Conservation (phyloP, 1,140 invertebrate genomes). For the Chrysoperla carnea region DNA sequence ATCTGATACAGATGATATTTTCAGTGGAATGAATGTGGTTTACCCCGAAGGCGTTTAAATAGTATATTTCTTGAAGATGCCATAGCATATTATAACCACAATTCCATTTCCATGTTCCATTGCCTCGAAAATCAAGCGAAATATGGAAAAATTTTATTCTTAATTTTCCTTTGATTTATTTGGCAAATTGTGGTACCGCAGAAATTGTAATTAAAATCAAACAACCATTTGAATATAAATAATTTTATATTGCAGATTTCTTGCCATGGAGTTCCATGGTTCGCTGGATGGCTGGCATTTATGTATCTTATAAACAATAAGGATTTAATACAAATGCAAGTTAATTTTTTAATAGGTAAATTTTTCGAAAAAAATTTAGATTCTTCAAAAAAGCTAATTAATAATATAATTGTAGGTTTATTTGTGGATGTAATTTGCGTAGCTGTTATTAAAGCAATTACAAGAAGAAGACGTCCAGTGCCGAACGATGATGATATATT, state of each 20-base stretch:
- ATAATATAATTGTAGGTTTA: conserved; percentile 45
- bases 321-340: conserved; percentile 54
- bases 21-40: too few relatives aligned
- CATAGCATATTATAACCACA: too few relatives aligned
- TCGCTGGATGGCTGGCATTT: conserved; percentile 48
- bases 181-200: conserved; percentile 3
- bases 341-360: conserved; percentile 71
- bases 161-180: too few relatives aligned
- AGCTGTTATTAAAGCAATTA: conserved; percentile 61
- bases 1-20: too few relatives aligned
- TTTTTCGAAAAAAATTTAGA: conserved; percentile 1
- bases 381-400: conserved; percentile 4
- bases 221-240: conserved; percentile 4
- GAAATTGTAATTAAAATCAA: conserved; percentile 4
- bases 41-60: too few relatives aligned
- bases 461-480: conserved; percentile 55
- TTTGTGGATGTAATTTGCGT: conserved; percentile 73
- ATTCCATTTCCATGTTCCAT: too few relatives aligned
- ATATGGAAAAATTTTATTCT: too few relatives aligned
- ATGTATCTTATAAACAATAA: conserved; percentile 51
- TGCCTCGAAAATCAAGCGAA: too few relatives aligned
- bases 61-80: too few relatives aligned
- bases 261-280: conserved; percentile 80
- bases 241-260: conserved; percentile 40
- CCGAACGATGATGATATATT: conserved; percentile 42